These are phyloP conservation scores for Coelinius sp. DNA, from an alignment of 2,888 invertebrate species.

Conservation along the genomic window DNA sequence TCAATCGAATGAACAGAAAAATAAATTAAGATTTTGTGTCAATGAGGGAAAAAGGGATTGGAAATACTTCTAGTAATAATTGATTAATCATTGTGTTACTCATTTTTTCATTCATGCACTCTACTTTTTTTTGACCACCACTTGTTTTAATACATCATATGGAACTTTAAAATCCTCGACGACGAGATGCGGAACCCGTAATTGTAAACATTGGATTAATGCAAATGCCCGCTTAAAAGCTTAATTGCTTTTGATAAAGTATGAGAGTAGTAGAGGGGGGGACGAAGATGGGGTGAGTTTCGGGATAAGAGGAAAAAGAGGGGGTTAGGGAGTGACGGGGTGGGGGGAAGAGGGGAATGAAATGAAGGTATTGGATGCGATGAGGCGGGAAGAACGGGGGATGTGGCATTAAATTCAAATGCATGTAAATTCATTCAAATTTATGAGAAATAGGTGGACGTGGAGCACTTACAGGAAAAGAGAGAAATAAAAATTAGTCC, in stretches of 20 bases:
- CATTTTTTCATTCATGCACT: background rate
- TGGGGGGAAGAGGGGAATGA: constrained; percentile 43
- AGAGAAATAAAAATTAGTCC: constrained; percentile 70
- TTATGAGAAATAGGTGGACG: constrained; percentile 71
- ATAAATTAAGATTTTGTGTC: no score
- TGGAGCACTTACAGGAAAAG: constrained; percentile 68
- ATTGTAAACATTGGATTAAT: constrained; percentile 72
- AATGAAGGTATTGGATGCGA: constrained; percentile 38
- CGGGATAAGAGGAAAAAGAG: constrained; percentile 15
- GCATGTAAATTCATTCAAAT: constrained; percentile 72
- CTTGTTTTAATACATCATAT: constrained; percentile 29
- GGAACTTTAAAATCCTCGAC: constrained; percentile 37
- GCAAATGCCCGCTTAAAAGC: constrained; percentile 71
- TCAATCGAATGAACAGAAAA: no score
- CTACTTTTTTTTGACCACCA: background rate
- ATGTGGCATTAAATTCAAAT: constrained; percentile 70
- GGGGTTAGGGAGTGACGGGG: constrained; percentile 41
- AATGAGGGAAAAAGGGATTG: no score
- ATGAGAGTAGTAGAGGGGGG: constrained; percentile 49
- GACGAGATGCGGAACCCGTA: constrained; percentile 56
- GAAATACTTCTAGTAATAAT: background rate
- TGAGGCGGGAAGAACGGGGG: constrained; percentile 43
- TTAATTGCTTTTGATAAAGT: constrained; percentile 71
- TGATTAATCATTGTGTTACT: background rate
- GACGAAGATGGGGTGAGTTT: constrained; percentile 38